Conservation (phyloP, 2,113 vertebrate species). For the Piprites chloris region DNA sequence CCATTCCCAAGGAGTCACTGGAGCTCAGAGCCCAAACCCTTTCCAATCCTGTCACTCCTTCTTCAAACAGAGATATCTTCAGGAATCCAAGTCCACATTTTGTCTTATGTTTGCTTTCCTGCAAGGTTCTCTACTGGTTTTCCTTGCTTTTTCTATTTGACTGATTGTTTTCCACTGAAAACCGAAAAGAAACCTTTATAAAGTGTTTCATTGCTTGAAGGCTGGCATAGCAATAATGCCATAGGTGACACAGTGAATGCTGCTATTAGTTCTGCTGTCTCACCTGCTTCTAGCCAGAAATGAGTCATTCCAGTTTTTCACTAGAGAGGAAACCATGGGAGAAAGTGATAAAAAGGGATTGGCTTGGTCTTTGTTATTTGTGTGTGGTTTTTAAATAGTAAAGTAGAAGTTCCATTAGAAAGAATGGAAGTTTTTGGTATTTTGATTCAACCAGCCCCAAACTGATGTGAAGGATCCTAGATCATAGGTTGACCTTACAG, state of each 20-base stretch:
- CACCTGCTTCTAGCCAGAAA: background rate
- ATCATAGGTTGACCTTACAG: background rate
- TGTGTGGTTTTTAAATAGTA: background rate
- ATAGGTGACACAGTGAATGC: background rate
- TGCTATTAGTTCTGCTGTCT: background rate
- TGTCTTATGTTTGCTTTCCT: background rate
- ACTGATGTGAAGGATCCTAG: background rate
- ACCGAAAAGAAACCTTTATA: background rate
- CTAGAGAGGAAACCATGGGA: background rate
- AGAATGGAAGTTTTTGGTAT: background rate
- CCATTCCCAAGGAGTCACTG: slow-evolving; percentile 22
- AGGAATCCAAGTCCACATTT: background rate
- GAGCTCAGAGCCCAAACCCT: slow-evolving; percentile 4
- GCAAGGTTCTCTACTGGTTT: background rate
- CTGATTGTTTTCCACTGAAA: background rate
- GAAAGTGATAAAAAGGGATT: background rate
- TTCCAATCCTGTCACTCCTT: background rate
- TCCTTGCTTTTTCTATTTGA: background rate
- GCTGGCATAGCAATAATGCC: accelerated
- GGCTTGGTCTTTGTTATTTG: background rate
- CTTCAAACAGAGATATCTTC: background rate
- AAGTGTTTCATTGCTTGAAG: background rate
- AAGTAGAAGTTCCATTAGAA: background rate
- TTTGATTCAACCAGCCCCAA: background rate
- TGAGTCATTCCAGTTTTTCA: background rate